Evolutionary conservation across 2,113 vertebrate species (phyloP).

Genomic region (Phylloscopus trochilus): DNA sequence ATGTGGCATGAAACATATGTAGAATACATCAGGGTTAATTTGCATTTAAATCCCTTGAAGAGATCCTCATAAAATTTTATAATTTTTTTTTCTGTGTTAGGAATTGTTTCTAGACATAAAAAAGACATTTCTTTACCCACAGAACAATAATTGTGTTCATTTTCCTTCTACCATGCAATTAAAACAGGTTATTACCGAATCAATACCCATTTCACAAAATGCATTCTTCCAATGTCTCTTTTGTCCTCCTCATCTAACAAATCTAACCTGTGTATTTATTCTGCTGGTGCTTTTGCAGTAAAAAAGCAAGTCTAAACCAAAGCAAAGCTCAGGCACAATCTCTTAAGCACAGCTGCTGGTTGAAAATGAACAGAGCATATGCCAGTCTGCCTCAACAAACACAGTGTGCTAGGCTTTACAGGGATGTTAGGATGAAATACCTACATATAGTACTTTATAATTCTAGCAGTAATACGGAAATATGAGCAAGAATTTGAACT

Average conservation of each 20-base stretch:
- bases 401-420: neutral
- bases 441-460: neutral
- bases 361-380: neutral
- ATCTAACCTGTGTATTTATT: slow-evolving; percentile 10
- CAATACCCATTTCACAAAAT: slow-evolving; percentile 33
- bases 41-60: slow-evolving; percentile 43
- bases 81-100: neutral
- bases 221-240: neutral
- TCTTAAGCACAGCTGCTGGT: neutral
- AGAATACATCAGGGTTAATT: slow-evolving; percentile 21
- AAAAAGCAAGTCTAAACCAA: neutral
- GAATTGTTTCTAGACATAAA: slow-evolving; percentile 13
- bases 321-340: neutral
- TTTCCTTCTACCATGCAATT: slow-evolving; percentile 33
- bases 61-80: neutral
- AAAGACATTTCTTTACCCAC: neutral
- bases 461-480: neutral
- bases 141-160: slow-evolving; percentile 9
- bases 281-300: neutral
- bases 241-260: neutral
- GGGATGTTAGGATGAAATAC: neutral
- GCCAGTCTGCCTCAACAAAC: neutral
- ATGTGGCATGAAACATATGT: neutral
- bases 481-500: neutral
- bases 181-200: slow-evolving; percentile 43